Percentiles rank a stretch among this genome's conserved stretches.
These are phyloP conservation scores for Aramus guarauna DNA, from an alignment of 2,113 vertebrate genomes.

Conservation along the genomic window DNA sequence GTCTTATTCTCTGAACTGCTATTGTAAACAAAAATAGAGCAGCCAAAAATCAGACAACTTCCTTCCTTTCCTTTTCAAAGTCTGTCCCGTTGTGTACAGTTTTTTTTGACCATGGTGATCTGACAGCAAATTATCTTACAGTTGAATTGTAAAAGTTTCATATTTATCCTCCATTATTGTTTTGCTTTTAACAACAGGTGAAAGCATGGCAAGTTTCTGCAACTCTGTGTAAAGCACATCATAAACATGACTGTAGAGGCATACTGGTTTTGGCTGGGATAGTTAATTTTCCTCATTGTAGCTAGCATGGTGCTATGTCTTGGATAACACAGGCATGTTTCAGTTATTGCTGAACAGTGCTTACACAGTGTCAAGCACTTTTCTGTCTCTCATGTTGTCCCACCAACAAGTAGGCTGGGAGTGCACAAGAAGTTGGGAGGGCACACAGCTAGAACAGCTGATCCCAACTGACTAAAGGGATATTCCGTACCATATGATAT, in stretches of 20 bases:
- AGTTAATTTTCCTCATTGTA: not conserved
- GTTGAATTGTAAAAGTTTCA: not conserved
- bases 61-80: not conserved
- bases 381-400: not conserved
- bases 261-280: not conserved
- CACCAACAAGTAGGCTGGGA: not conserved
- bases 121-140: not conserved
- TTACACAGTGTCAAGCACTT: not conserved
- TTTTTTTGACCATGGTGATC: not conserved
- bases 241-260: not conserved
- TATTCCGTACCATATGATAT: not conserved
- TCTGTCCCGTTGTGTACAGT: too few relatives aligned
- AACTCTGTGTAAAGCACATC: not conserved
- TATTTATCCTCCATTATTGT: not conserved
- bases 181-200: not conserved
- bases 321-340: not conserved
- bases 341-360: not conserved
- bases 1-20: not conserved
- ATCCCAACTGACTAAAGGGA: not conserved
- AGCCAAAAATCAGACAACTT: fast-evolving
- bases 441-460: not conserved
- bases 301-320: not conserved
- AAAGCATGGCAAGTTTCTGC: not conserved
- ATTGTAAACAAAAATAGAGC: not conserved
- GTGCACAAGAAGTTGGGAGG: not conserved